These are phyloP conservation scores for Aphelinus certus DNA, from an alignment of 1,140 invertebrate genomes.

Conservation along the genomic window DNA sequence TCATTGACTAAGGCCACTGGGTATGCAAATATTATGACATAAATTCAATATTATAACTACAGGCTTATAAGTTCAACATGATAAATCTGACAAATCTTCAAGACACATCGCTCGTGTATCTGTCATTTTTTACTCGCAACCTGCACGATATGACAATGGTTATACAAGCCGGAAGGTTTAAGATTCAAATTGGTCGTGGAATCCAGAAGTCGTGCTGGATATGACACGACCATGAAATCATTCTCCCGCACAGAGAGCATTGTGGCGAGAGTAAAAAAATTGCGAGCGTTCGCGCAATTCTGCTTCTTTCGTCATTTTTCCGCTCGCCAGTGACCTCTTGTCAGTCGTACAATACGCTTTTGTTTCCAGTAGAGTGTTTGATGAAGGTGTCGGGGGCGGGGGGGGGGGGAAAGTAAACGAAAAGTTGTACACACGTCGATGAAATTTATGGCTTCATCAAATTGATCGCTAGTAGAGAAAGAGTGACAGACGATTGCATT, in stretches of 20 bases:
- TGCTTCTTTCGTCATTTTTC: conserved; percentile 18
- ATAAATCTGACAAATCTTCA: no score
- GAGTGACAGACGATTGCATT: background rate
- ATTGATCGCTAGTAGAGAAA: conserved; percentile 15
- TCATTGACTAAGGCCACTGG: no score
- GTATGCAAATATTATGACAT: no score
- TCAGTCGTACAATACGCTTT: background rate
- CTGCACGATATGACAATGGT: no score
- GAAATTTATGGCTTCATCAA: conserved; percentile 37
- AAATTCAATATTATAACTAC: no score
- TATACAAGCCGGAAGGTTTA: conserved; percentile 18
- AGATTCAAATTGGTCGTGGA: conserved; percentile 10
- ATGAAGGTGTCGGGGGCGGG: background rate
- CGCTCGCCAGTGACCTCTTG: background rate
- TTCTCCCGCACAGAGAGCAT: conserved; percentile 2
- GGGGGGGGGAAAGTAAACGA: background rate
- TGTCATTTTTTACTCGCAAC: no score
- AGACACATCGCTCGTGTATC: no score
- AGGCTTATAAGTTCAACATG: no score
- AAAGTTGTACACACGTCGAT: background rate
- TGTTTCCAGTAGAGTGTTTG: conserved; percentile 1
- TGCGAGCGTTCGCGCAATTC: background rate
- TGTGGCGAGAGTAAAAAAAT: conserved; percentile 1
- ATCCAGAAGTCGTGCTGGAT: conserved; percentile 6
- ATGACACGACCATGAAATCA: background rate